Evolutionary conservation across 2,113 vertebrate species (phyloP).

Genomic region (Ranitomeya imitator): DNA sequence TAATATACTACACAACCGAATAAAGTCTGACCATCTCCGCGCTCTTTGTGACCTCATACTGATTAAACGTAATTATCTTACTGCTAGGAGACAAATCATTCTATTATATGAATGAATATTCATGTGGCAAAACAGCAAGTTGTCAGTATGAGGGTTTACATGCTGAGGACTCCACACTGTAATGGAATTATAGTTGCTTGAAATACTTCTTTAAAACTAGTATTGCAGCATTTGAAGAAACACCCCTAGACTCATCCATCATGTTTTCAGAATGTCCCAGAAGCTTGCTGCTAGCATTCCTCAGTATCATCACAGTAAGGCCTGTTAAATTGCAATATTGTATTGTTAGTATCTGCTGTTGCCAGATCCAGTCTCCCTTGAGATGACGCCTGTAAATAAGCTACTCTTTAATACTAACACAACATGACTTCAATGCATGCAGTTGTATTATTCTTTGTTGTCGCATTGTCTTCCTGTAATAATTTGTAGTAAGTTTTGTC

Average conservation of each 20-base stretch:
- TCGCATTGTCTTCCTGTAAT: constrained; percentile 29
- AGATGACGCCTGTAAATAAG: constrained; percentile 54
- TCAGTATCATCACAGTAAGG: constrained; percentile 34
- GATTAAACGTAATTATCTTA: neutral
- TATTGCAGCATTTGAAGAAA: constrained; percentile 60
- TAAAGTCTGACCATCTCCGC: neutral
- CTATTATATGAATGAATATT: neutral
- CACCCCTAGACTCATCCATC: constrained; percentile 66
- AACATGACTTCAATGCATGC: constrained; percentile 21
- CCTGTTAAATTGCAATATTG: constrained; percentile 34
- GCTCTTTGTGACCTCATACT: neutral
- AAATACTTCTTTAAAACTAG: constrained; percentile 59
- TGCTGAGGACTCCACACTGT: neutral
- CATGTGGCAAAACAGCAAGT: neutral
- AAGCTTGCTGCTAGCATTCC: constrained; percentile 12
- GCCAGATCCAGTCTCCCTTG: constrained; percentile 42
- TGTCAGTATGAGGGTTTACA: neutral
- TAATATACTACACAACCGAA: neutral
- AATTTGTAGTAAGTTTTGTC: constrained; percentile 4
- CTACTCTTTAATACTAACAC: constrained; percentile 32
- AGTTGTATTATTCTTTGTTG: constrained; percentile 35
- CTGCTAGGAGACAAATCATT: neutral
- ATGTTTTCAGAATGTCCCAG: constrained; percentile 62
- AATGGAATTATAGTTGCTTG: constrained; percentile 37
- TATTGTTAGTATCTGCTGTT: constrained; percentile 56